Evolutionary conservation across 2,113 vertebrate species (phyloP), one percentile per base, ranked within the genome.

Genomic region (Erinaceus europaeus): DNA sequence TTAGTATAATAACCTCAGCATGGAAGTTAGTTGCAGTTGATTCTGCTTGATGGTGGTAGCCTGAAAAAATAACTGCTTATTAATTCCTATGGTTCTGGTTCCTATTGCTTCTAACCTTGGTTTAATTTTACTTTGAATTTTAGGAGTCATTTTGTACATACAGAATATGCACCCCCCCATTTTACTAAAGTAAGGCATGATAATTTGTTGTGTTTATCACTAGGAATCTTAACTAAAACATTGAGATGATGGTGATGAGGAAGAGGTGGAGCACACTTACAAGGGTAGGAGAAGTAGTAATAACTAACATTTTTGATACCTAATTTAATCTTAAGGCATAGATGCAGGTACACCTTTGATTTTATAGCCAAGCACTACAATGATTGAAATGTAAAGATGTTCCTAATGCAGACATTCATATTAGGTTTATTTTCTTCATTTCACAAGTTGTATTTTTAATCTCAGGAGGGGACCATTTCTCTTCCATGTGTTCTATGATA

Each of bases 381-480:
- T 84, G 59, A 67, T 27, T 48, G 20, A 77, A 75, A 61, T 29
- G 21, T 68, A 32, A 62, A 36, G n/a, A 53, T 52, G 11, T 6
- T 8, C 15, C 36, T 25, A 71, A 90, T 73, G 29, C 25, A 12
- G 20, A 44, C n/a, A 48, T 78, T 81, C 48, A 40, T 72, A 27
- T 32, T 61, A 48, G 32, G 59, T 21, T 7, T 27, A 23, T 62
- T 65, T 74, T 85, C n/a, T n/a, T 83, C 4, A 69, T 34, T 79
- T 91, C 75, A 13, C 25, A 81, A 53, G 21, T 55, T 82, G n/a
- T 38, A 46, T 76, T 92, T 89, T 93, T 76, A 69, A 52, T 87
- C 23, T 68, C 21, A 89, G 78, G 61, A 64, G 32, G n/a, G 40
- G 38, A 21, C 3, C 23, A 25, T 73, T 87, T 77, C 34, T 86